Percentiles rank a stretch among this genome's conserved stretches.
Conservation (phyloP, 2,113 vertebrate species). For the Bolborhynchus lineola region DNA sequence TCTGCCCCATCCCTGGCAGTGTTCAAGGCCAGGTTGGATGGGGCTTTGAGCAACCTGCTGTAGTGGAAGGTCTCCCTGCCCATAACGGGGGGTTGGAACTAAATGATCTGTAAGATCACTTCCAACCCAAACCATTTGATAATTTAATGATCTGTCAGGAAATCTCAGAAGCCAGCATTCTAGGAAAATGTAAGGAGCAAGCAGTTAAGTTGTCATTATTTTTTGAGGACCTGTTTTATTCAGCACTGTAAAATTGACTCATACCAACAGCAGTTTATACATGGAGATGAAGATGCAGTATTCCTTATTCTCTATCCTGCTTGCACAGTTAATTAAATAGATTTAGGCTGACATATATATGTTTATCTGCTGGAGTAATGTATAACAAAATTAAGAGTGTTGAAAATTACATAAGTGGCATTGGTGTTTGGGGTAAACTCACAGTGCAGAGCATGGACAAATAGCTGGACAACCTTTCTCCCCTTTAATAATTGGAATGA, state of each 20-base stretch:
- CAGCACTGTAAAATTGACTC: constrained; percentile 63
- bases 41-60: not conserved
- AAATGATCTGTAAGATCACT: not conserved
- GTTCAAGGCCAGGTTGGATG: not conserved
- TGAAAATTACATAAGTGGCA: constrained; percentile 38
- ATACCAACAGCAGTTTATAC: constrained; percentile 34
- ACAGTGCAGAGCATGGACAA: constrained; percentile 12
- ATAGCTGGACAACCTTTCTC: constrained; percentile 7
- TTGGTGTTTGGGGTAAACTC: constrained; percentile 10
- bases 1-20: not conserved
- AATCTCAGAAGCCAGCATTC: not conserved
- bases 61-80: not conserved
- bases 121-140: not conserved
- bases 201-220: constrained; percentile 28
- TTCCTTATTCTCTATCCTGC: constrained; percentile 61
- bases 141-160: not conserved
- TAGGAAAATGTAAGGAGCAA: not conserved
- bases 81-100: not conserved
- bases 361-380: constrained; percentile 40
- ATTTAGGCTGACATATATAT: constrained; percentile 33
- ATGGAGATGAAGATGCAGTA: constrained; percentile 68
- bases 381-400: constrained; percentile 50
- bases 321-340: constrained; percentile 61
- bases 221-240: constrained; percentile 48
- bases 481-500: constrained; percentile 5